phyloP scores from a whole-genome alignment of 2,113 vertebrate species.

The Mellivora capensis region DNA sequence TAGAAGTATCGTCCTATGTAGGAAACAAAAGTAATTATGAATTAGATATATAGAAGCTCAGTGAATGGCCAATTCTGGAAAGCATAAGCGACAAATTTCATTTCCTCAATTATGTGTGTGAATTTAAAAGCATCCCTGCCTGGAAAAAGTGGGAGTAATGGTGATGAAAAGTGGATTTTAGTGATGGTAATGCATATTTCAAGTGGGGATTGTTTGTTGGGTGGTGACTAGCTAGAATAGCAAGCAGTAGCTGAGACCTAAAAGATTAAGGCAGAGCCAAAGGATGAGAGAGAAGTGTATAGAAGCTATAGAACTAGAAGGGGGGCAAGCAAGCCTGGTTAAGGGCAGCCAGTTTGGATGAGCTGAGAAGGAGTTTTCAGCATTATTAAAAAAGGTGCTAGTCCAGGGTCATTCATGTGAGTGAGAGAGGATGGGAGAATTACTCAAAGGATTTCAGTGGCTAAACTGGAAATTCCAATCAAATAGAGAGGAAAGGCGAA shows the following conservation, averaged over 20 bases:
- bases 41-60: background rate
- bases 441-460: background rate
- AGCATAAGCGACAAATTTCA: background rate
- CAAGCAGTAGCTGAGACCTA: background rate
- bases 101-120: background rate
- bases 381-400: background rate
- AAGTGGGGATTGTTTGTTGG: background rate
- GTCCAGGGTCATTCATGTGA: background rate
- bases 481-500: background rate
- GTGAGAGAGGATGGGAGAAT: background rate
- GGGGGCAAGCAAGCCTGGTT: background rate
- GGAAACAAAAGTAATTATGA: constrained; percentile 56
- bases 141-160: background rate
- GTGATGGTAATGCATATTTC: background rate
- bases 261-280: background rate
- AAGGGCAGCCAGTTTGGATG: background rate
- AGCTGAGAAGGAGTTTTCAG: background rate
- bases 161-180: background rate
- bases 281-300: background rate
- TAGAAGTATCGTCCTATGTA: background rate
- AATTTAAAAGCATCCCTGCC: background rate
- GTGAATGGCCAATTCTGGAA: background rate
- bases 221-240: background rate
- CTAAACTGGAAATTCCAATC: background rate
- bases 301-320: background rate